Evolutionary conservation across 1,140 invertebrate species (phyloP), one percentile per base, ranked within the genome.

Genomic region (Papilio helenus): DNA sequence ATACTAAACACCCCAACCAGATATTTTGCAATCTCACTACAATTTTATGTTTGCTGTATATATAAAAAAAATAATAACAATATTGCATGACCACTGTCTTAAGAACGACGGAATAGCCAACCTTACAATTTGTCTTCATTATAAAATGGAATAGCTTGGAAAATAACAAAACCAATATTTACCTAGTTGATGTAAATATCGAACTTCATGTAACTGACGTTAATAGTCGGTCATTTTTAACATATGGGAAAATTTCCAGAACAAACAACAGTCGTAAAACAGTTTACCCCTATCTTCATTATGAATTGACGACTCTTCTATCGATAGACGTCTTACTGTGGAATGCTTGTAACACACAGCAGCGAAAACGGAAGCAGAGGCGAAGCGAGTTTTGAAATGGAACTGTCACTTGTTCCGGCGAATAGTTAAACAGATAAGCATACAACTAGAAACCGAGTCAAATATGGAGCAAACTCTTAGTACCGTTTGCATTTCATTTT

Each of bases 261-360:
- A 61, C 20, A 26, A 1, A 61, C 20, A 26, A 61, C 12, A 23
- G 34, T 71, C 68, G 9, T 39, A 8, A n/a, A 72, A 29, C 12
- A 12, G 5, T 26, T 74, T 44, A n/a, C 39, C n/a, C 10, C 7
- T 44, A 49, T 23, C 42, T 18, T 74, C 72, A 49, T 74, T 74
- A 74, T 3, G 72, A 73, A 73, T 74, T 74, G 44, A 74, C 39
- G 42, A 18, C 20, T 26, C 14, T 51, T 74, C 44, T 44, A n/a
- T 12, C 42, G 14, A 49, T 26, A 49, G 39, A 46, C 20, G 44
- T 18, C 39, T 0, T 7, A 26, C 12, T 14, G 42, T 74, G 23
- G 26, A 74, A 49, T n/a, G n/a, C 34, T 42, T 39, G 34, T 39
- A 39, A 5, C n/a, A 29, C 9, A 39, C 34, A 39, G 26, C 39